Percentiles rank a stretch among this genome's conserved stretches.
These are phyloP conservation scores for Microctenopoma steveboyesi DNA, from an alignment of 2,797 vertebrate species.

Conservation along the genomic window DNA sequence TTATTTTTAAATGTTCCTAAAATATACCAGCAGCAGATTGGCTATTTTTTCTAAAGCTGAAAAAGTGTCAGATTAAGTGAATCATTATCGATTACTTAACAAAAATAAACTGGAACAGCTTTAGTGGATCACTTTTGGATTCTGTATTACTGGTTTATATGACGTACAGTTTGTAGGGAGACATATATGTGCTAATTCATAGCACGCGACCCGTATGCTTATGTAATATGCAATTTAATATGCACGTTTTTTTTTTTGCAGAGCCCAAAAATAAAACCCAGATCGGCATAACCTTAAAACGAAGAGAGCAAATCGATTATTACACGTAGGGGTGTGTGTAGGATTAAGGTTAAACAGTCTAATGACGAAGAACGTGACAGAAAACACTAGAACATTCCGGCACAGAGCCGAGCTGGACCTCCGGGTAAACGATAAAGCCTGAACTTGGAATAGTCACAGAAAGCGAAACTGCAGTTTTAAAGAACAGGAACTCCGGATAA, in stretches of 20 bases:
- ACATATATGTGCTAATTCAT: conserved; percentile 36
- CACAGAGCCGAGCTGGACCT: conserved; percentile 33
- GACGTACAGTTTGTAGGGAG: conserved; percentile 9
- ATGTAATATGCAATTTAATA: conserved; percentile 37
- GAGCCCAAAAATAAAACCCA: conserved; percentile 16
- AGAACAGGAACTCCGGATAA: background rate
- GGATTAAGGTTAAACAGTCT: background rate
- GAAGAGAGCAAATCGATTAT: background rate
- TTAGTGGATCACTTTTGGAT: too few species aligned
- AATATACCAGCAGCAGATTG: too few species aligned
- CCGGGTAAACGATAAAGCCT: background rate
- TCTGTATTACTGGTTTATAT: too few species aligned
- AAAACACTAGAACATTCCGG: conserved; percentile 73
- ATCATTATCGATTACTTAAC: too few species aligned
- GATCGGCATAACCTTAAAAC: background rate
- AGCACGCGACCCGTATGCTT: conserved; percentile 38
- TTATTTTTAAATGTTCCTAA: too few species aligned
- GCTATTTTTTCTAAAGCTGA: too few species aligned
- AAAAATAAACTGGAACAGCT: too few species aligned
- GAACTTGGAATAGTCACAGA: background rate
- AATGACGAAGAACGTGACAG: background rate
- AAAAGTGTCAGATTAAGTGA: too few species aligned
- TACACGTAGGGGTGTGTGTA: background rate
- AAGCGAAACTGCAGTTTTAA: conserved; percentile 50
- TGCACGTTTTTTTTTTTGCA: conserved; percentile 24